phyloP scores from a whole-genome alignment of 2,797 vertebrate species.

The Staurois parvus region DNA sequence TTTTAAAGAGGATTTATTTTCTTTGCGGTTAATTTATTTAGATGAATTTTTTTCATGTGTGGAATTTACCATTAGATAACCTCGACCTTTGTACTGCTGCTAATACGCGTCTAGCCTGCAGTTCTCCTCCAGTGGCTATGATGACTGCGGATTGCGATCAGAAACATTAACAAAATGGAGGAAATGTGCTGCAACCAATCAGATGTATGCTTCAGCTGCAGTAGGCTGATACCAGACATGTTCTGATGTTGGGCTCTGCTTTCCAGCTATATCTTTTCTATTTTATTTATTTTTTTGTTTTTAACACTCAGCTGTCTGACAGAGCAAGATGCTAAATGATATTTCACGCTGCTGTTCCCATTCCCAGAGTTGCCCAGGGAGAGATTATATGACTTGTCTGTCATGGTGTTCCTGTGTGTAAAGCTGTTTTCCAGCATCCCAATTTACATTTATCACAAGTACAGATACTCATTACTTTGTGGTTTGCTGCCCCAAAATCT shows the following conservation, averaged over 20 bases:
- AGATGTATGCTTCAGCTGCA: background rate
- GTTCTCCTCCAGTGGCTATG: background rate
- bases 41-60: too few relatives aligned
- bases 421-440: background rate
- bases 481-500: background rate
- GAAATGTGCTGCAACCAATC: background rate
- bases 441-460: background rate
- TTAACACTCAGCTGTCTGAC: background rate
- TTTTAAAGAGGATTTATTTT: too few relatives aligned
- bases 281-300: too few relatives aligned
- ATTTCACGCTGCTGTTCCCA: background rate
- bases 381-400: constrained; percentile 7
- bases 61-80: too few relatives aligned
- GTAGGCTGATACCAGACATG: background rate
- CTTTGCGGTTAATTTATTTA: too few relatives aligned
- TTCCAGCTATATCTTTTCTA: background rate
- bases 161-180: background rate
- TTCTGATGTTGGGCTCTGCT: background rate
- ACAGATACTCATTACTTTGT: background rate
- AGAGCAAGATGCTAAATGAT: background rate
- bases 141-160: background rate
- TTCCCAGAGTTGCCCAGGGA: background rate
- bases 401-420: background rate
- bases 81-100: too few relatives aligned
- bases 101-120: too few relatives aligned